Evolutionary conservation across 2,888 invertebrate genomes (phyloP), one percentile per base, ranked within the genome.

Genomic region (Drosophila anomelani): DNA sequence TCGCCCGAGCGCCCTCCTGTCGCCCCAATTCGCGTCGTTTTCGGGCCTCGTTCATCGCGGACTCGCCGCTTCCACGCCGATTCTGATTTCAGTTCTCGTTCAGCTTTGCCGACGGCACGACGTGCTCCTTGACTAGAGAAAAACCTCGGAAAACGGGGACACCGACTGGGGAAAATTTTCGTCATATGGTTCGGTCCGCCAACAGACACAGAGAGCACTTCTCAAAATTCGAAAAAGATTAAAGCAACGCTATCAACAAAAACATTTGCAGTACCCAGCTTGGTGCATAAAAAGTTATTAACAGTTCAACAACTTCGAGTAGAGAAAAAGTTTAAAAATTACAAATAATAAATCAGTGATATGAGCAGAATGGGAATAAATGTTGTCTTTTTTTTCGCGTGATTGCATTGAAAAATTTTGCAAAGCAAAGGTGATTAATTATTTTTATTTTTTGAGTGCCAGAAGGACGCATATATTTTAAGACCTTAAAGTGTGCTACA

Each of bases 41-140:
- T 66, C 49, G 46, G 64, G 64, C 34, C 64, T 34, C 34, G 63
- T 61, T 34, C 60, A 41, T 23, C 60, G 60, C 32, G 15, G 29
- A 32, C 29, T 47, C 23, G 47, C 47, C 10, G 71, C 17, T 60
- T 71, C 70, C 55, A 70, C 72, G 76, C 63, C 62, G 61, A 73
- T 63, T 63, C 71, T 77, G 84, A 71, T 80, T 78, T 70, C 89
- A 91, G 91, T 91, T 91, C 91, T 91, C 91, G 91, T 89, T 91
- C 87, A 92, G 90, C 92, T 89, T 91, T 90, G 90, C 91, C 89
- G 86, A 90, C 90, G 91, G 87, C 88, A 90, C 85, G 91, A 92
- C 91, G 91, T 92, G 91, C 83, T 76, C 44, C 82, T 76, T 32
- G 41, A 54, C 58, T 47, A 47, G 63, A 54, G 55, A 41, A 63